phyloP scores from a whole-genome alignment of 2,113 vertebrate species.

The Campylomormyrus tamandua region DNA sequence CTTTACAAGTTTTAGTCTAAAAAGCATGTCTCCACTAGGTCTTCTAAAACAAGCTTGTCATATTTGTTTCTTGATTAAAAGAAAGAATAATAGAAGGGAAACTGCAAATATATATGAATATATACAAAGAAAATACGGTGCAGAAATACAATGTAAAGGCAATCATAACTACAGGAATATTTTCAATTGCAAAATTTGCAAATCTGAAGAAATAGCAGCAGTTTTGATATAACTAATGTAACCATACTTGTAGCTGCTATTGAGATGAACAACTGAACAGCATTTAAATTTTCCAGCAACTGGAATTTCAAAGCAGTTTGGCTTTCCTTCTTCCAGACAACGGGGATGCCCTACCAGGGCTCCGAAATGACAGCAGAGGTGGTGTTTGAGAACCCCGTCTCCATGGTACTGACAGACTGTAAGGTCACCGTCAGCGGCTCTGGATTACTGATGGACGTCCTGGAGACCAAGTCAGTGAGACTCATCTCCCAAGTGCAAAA shows the following conservation, averaged over 20 bases:
- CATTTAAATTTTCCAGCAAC: background rate
- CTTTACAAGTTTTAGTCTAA: background rate
- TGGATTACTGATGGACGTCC: slow-evolving; percentile 48
- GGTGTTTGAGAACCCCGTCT: slow-evolving; percentile 58
- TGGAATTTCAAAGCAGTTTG: background rate
- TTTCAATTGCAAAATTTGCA: too few relatives aligned
- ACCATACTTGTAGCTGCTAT: background rate
- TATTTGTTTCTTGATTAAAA: background rate
- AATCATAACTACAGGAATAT: too few relatives aligned
- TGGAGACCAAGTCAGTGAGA: background rate
- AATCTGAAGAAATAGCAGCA: background rate
- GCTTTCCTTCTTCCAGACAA: slow-evolving; percentile 26
- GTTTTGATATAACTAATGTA: background rate
- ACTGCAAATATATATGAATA: background rate
- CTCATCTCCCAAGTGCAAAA: background rate
- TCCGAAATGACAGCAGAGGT: slow-evolving; percentile 38
- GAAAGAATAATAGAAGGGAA: background rate
- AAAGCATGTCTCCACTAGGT: background rate
- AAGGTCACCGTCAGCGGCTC: slow-evolving; percentile 54
- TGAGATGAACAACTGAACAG: background rate
- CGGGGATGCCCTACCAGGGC: background rate
- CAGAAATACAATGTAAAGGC: too few relatives aligned
- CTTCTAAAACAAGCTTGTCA: background rate
- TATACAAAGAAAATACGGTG: too few relatives aligned
- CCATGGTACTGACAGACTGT: slow-evolving; percentile 50